Percentiles rank a stretch among this genome's conserved stretches.
phyloP scores from a whole-genome alignment of 2,113 vertebrate genomes.

The Rhizomys pruinosus region DNA sequence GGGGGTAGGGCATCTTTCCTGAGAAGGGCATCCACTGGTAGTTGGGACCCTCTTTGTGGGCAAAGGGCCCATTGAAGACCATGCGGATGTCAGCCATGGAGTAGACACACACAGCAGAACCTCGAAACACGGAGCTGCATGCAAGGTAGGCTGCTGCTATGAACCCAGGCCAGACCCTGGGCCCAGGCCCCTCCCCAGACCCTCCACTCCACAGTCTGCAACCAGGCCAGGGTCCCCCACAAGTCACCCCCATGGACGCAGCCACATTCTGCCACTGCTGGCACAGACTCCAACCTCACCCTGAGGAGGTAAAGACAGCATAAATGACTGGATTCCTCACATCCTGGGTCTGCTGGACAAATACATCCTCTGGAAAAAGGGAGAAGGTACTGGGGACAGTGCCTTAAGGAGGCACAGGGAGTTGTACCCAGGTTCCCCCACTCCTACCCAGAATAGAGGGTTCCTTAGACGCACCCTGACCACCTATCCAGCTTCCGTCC shows the following conservation, averaged over 20 bases:
- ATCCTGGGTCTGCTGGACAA: slow-evolving; percentile 98
- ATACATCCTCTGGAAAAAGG: slow-evolving; percentile 93
- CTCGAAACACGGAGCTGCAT: slow-evolving; percentile 96
- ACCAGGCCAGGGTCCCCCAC: not conserved
- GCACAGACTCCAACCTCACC: slow-evolving; percentile 87
- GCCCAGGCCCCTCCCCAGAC: not conserved
- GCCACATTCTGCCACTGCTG: not conserved
- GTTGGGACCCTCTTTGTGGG: slow-evolving; percentile 98
- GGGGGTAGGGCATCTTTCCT: slow-evolving; percentile 98
- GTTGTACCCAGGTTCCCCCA: not conserved
- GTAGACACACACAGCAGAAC: slow-evolving; percentile 97
- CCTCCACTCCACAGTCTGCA: not conserved
- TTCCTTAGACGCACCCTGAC: not conserved
- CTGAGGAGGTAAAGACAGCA: slow-evolving; percentile 96
- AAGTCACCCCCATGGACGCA: not conserved
- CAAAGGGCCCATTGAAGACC: slow-evolving; percentile 99
- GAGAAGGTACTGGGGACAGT: slow-evolving; percentile 37
- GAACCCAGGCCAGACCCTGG: not conserved
- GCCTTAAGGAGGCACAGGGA: not conserved
- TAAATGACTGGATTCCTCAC: slow-evolving; percentile 98
- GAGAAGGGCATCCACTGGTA: slow-evolving; percentile 99
- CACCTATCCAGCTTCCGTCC: not conserved
- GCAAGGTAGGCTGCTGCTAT: not conserved
- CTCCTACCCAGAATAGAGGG: not conserved
- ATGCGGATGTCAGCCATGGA: slow-evolving; percentile 99